Base-by-base conservation (phyloP, 2,113 vertebrate genomes). In the Hydrochoerus hydrochaeris region DNA sequence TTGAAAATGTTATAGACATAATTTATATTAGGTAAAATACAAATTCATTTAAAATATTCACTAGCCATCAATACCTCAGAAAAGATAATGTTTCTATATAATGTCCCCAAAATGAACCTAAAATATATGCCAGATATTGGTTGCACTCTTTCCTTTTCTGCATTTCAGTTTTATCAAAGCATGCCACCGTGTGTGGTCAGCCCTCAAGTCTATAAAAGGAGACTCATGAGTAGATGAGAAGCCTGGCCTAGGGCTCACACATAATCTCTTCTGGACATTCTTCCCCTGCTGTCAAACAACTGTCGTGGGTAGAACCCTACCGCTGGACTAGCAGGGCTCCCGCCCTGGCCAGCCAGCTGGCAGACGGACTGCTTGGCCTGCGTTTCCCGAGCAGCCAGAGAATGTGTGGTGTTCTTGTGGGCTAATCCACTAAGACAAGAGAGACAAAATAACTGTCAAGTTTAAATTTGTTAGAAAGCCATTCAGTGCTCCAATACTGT, bases 201-300 rank as follows among this genome's bases (percentile, higher is more conserved):
- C 65, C 44, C 75, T 52, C 57, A 44, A 28, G 67, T n/a, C 88
- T 90, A 80, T 95, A 95, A 97, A 98, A 97, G 97, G 97, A 98
- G 82, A 75, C 60, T 35, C 80, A n/a, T 10, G 63, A 86, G 94
- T 91, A 84, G 78, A 4, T n/a, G 91, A 97, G 63, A 94, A 91
- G 93, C 63, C 35, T 83, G 91, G 95, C 94, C 11, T 1, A 9
- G 85, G 52, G 52, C 38, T 87, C 78, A 92, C 35, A 2, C 60
- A 92, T 82, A 92, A 60, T 86, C 84, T 93, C 65, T 85, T 91
- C 41, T 83, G 13, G 0, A 94, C 95, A 94, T 85, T 80, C 91
- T 95, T 96, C 96, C 93, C 71, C 13, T 52, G 12, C 80, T 87
- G 94, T 95, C 92, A 88, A 94, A 95, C 93, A 91, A 91, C 85